Percentiles rank a stretch among this genome's conserved stretches.
Evolutionary conservation across 1,140 invertebrate genomes (phyloP).

Genomic region (Eriocheir sinensis): DNA sequence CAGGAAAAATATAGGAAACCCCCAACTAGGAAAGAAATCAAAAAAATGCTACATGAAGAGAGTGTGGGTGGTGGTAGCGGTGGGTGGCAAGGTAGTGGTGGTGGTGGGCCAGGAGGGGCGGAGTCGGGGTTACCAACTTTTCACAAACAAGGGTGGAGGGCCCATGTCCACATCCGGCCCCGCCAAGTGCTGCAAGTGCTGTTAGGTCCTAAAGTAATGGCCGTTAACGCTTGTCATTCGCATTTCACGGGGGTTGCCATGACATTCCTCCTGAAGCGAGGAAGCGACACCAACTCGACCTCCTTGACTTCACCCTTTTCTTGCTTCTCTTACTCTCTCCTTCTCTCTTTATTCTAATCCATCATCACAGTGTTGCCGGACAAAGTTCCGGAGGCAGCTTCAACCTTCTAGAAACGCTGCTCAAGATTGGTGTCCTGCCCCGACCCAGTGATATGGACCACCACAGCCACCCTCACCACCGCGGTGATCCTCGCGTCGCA

Average conservation of each 20-base stretch:
- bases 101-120: background rate
- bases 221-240: slow-evolving; percentile 62
- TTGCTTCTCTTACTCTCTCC: background rate
- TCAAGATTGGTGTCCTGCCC: no score
- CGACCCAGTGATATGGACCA: no score
- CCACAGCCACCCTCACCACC: background rate
- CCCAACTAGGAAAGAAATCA: background rate
- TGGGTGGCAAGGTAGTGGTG: background rate
- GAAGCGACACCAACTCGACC: background rate
- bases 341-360: background rate
- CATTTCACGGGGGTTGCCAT: slow-evolving; percentile 58
- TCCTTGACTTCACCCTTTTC: no score
- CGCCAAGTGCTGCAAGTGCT: slow-evolving; percentile 35
- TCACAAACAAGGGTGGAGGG: slow-evolving; percentile 76
- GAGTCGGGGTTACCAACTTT: slow-evolving; percentile 71
- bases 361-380: no score
- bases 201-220: slow-evolving; percentile 65
- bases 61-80: background rate
- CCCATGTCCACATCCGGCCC: slow-evolving; percentile 73
- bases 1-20: background rate
- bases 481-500: background rate
- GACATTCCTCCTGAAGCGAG: slow-evolving; percentile 46
- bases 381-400: no score
- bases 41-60: background rate
- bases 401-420: no score